Evolutionary conservation across 2,888 invertebrate genomes (phyloP), one percentile per base, ranked within the genome.

Genomic region (Cantharis lateralis): DNA sequence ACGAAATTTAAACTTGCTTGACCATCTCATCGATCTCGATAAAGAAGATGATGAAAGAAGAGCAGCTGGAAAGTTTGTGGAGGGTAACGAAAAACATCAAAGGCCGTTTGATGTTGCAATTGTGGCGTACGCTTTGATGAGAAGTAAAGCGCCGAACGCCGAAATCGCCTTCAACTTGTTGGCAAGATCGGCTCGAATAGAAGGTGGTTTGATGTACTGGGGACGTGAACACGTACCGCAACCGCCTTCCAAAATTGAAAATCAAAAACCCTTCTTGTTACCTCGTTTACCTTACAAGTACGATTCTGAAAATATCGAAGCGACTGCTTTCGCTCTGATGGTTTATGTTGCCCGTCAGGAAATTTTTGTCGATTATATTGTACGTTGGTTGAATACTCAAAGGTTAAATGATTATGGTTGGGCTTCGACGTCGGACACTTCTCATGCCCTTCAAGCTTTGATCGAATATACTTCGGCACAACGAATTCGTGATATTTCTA

Each of bases 291-390:
- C 97, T 0, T 96, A 97, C 87, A 93, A 92, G 82, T 96, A 94
- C 86, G 98, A 98, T 89, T 93, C 96, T 0, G 94, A 95, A 85
- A 98, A 98, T 87, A 94, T 98, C 68, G 97, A 97, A 85, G 93
- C 98, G 0, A 98, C 98, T 0, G 95, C 98, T 0, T 98, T 97
- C 87, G 98, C 96, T 0, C 89, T 98, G 70, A 89, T 98, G 83
- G 95, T 96, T 0, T 96, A 97, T 86, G 96, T 96, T 79, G 95
- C 95, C 28, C 91, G 96, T 15, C 94, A 96, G 86, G 96, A 96
- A 85, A 89, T 92, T 72, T 91, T 93, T 83, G 93, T 95, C 76
- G 96, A 97, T 84, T 93, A 94, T 2, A 96, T 97, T 81, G 96
- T 97, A 10, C 93, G 95, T 86, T 97, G 97, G 97, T 89, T 97